Percentiles rank a stretch among this genome's conserved stretches.
These are phyloP conservation scores for Pachyrhynchus sulphureomaculatus DNA, from an alignment of 1,140 invertebrate species.

Conservation along the genomic window DNA sequence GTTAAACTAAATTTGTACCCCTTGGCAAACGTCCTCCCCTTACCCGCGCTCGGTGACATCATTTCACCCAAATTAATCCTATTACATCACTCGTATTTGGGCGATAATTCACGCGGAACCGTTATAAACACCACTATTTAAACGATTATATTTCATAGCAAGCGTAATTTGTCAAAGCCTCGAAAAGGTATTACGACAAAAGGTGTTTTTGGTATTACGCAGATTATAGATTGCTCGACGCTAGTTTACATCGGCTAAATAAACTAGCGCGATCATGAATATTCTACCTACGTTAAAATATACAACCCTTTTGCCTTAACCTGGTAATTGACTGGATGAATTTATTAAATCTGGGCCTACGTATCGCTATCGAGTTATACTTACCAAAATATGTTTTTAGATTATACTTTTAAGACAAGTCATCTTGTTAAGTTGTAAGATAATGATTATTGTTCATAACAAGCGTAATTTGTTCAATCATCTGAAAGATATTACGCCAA, in stretches of 20 bases:
- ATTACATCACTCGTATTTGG: constrained; percentile 39
- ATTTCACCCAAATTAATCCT: constrained; percentile 42
- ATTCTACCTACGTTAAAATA: constrained; percentile 6
- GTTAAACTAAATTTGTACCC: constrained; percentile 3
- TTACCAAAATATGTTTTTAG: too few species aligned
- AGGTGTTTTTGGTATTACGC: constrained; percentile 33
- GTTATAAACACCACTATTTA: constrained; percentile 42
- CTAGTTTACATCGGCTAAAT: constrained; percentile 29
- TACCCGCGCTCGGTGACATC: constrained; percentile 32
- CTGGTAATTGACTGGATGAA: background rate
- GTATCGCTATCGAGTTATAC: too few species aligned
- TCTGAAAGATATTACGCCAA: constrained; percentile 33
- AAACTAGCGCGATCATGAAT: constrained; percentile 21
- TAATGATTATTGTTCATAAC: constrained; percentile 38
- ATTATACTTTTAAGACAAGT: too few species aligned
- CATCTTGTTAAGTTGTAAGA: too few species aligned
- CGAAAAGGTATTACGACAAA: constrained; percentile 35
- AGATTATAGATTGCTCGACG: constrained; percentile 30
- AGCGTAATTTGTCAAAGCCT: constrained; percentile 35
- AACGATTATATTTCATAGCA: constrained; percentile 38
- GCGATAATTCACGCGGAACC: constrained; percentile 39
- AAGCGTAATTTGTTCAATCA: constrained; percentile 33
- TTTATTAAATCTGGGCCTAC: too few species aligned
- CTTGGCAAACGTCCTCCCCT: constrained; percentile 23
- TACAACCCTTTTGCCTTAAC: background rate